phyloP scores from a whole-genome alignment of 1,140 invertebrate genomes.

The Mya arenaria region DNA sequence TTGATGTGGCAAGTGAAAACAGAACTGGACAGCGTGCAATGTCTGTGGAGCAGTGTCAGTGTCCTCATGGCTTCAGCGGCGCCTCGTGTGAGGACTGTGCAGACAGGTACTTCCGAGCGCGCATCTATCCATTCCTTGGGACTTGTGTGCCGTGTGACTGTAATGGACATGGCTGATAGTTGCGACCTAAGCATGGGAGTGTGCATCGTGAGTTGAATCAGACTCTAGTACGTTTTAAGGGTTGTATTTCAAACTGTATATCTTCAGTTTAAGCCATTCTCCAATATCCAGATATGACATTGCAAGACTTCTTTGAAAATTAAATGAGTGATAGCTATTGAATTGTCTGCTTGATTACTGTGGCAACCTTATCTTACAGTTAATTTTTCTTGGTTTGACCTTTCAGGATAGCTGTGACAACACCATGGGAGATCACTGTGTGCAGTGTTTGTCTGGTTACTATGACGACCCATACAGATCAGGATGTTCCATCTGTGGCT shows the following conservation, averaged over 20 bases:
- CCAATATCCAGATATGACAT: too few species aligned
- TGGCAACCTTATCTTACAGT: too few species aligned
- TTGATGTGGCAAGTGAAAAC: constrained; percentile 85
- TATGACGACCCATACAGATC: constrained; percentile 93
- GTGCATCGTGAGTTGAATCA: constrained; percentile 94
- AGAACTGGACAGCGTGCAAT: constrained; percentile 82
- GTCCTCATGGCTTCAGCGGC: constrained; percentile 95
- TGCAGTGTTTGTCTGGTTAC: constrained; percentile 93
- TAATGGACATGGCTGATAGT: constrained; percentile 95
- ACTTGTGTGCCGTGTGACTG: constrained; percentile 97
- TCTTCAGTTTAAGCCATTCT: too few species aligned
- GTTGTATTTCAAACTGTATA: too few species aligned
- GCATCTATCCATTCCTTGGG: constrained; percentile 94
- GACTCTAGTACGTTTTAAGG: too few species aligned
- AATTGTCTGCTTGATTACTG: too few species aligned
- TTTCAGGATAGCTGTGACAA: constrained; percentile 93
- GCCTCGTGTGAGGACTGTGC: constrained; percentile 95
- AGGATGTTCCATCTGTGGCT: constrained; percentile 97
- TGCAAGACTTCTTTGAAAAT: too few species aligned
- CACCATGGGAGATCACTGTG: constrained; percentile 96
- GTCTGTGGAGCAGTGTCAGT: constrained; percentile 96
- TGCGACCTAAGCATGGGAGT: constrained; percentile 96
- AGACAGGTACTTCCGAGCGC: constrained; percentile 93
- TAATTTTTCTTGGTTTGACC: too few species aligned
- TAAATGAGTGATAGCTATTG: too few species aligned